Conservation (phyloP, 2,888 invertebrate species). For the Thereva unica region DNA sequence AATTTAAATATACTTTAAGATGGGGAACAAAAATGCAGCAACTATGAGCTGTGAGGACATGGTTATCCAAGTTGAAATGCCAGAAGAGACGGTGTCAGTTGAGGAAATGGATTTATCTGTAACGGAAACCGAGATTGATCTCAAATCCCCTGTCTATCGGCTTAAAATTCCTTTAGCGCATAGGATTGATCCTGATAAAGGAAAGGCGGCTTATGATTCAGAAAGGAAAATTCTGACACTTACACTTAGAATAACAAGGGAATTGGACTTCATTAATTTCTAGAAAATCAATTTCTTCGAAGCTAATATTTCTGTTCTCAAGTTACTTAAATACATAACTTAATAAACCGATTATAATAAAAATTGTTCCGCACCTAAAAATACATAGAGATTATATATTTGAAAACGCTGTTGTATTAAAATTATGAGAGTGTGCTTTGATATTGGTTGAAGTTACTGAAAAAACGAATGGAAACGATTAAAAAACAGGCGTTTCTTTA, state of each 20-base stretch:
- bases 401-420: no score
- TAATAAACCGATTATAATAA: no score
- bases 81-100: slow-evolving; percentile 67
- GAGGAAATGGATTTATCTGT: slow-evolving; percentile 77
- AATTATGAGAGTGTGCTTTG: no score
- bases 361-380: no score
- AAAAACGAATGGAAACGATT: no score
- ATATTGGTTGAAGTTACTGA: no score
- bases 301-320: no score
- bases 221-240: slow-evolving; percentile 69
- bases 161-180: slow-evolving; percentile 80
- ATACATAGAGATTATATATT: no score
- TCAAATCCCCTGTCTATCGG: slow-evolving; percentile 68
- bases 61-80: slow-evolving; percentile 75
- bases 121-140: slow-evolving; percentile 64
- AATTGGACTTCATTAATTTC: slow-evolving; percentile 87
- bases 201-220: slow-evolving; percentile 79
- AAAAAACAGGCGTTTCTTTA: no score
- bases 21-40: slow-evolving; percentile 77
- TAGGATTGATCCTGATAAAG: slow-evolving; percentile 77
- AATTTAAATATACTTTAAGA: slow-evolving; percentile 59
- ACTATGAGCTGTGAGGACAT: slow-evolving; percentile 88
- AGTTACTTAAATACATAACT: no score
- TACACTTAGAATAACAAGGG: slow-evolving; percentile 74
- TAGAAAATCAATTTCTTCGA: slow-evolving; percentile 54